Evolutionary conservation across 2,888 invertebrate species (phyloP), one percentile per base, ranked within the genome.

Genomic region (Choreutis nemorana): DNA sequence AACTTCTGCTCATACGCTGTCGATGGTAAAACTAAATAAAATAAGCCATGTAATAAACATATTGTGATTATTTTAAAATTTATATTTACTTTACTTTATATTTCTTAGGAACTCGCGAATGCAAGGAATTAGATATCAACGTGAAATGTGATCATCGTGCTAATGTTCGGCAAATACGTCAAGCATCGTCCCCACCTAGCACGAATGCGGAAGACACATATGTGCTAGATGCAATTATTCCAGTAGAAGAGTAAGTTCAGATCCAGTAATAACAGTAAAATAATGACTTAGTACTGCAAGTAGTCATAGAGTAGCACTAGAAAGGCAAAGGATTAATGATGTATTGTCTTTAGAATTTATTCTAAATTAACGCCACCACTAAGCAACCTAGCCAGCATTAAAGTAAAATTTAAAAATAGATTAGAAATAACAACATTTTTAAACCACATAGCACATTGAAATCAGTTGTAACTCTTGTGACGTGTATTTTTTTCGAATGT

Each of bases 1-100:
- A 92, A 94, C 82, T 92, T 97, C 88, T 97, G 97, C 61, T 93
- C 94, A 0, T 91, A 93, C 59, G 87, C 91, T 35, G 83, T 87
- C 25, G 91, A 94, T 72, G 93, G 94, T 85, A 61, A 45, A 40
- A 18, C 18, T 18, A 18, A 8, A 18, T 23, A 2, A n/a, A n/a
- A n/a, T n/a, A n/a, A n/a, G n/a, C n/a, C n/a, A n/a, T n/a, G n/a
- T n/a, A n/a, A n/a, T n/a, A n/a, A n/a, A 23, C 14, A 10, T 18
- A 7, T 25, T 20, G 21, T 9, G 21, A 26, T 23, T 21, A 26
- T 9, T 22, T n/a, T 22, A 4, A 22, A 9, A 22, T 22, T 7
- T 22, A 9, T 7, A 22, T 9, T 33, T 15, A 9, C 7, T 10
- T 26, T 5, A 20, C 18, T 28, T 26, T 13, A 25, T 26, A 31